Evolutionary conservation across 2,113 vertebrate species (phyloP).

Genomic region (Gavia stellata): DNA sequence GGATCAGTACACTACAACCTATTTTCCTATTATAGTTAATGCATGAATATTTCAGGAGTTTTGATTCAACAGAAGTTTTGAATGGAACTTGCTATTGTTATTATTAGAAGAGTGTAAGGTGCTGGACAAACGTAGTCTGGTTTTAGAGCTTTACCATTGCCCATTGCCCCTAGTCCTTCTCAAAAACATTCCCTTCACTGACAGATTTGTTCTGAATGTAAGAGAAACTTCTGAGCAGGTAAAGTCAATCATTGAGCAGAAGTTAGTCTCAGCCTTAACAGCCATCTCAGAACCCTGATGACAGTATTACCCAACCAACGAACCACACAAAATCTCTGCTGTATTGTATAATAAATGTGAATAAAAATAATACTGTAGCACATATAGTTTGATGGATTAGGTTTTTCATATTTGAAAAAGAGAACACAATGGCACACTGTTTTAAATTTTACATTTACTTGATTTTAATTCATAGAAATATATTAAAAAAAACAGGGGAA

Average conservation of each 20-base stretch:
- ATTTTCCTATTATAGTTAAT: background rate
- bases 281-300: background rate
- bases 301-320: background rate
- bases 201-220: background rate
- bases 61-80: background rate
- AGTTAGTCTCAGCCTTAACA: background rate
- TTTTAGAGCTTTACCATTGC: background rate
- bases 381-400: background rate
- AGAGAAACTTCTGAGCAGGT: background rate
- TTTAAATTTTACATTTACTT: background rate
- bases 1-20: background rate
- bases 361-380: background rate
- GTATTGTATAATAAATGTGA: background rate
- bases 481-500: background rate
- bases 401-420: background rate
- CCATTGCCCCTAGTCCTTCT: background rate
- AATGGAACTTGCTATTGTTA: background rate
- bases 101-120: background rate
- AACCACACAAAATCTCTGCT: background rate
- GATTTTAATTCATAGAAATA: background rate
- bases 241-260: background rate
- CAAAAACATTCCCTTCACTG: background rate
- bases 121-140: background rate
- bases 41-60: background rate
- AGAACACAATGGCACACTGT: background rate